Evolutionary conservation across 1,140 invertebrate species (phyloP), one percentile per base, ranked within the genome.

Genomic region (Nephila pilipes): DNA sequence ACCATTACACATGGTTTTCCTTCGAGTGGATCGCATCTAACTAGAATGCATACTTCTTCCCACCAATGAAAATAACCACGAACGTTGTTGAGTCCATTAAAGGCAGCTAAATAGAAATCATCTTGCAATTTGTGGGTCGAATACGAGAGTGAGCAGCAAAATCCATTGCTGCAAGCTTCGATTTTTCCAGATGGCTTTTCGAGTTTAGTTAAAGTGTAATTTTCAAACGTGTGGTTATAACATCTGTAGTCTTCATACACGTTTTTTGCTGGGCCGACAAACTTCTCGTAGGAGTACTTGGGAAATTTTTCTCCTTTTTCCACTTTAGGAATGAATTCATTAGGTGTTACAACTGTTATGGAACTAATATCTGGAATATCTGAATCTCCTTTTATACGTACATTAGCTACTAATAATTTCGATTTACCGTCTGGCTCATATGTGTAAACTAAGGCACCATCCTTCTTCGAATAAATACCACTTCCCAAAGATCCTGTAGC

Each of bases 21-120:
- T 46, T 79, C 80, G 18, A 79, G 58, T 5, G 87, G 25, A 38
- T 93, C 90, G 65, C 94, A 94, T 36, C 85, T 65, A 65, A 90
- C 38, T 29, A 94, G n/a, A 1, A 89, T 14, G 85, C 94, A 94
- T 25, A 36, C 46, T 87, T 94, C 94, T 92, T 94, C 93, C 36
- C 89, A 60, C 87, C 90, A 94, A 1, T 83, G 81, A 69, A 90
- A 94, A 58, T 87, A 69, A 14, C 58, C 79, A 1, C 16, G 18
- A 36, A 75, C 87, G 29, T 81, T 36, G 46, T 87, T 90, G 3
- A 54, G 25, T 36, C 94, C 92, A 88, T 36, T 87, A 32, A 88
- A 90, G 38, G 80, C 75, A 58, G 83, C 69, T 5, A 94, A 63
- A 55, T 93, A 93, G 81, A 60, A 91, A 55, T 93, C 85, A n/a